These are phyloP conservation scores for Corythucha ciliata DNA, from an alignment of 2,888 invertebrate genomes.

Conservation along the genomic window DNA sequence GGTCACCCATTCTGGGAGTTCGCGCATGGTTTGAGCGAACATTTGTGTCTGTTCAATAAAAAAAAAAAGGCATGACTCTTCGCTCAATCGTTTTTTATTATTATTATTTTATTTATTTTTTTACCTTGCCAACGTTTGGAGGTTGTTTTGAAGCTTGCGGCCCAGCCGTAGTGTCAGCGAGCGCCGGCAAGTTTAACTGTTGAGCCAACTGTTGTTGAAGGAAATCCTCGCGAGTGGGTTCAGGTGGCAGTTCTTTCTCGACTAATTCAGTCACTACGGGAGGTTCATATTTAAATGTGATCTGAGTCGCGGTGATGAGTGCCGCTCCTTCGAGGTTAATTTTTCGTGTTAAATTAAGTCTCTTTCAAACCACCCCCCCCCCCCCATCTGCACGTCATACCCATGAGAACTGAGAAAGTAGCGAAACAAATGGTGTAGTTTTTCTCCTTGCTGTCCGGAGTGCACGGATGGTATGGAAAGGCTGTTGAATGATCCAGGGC, in stretches of 20 bases:
- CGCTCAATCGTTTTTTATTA: not conserved
- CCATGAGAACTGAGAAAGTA: slow-evolving; percentile 91
- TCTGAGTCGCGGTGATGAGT: slow-evolving; percentile 81
- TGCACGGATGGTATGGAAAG: slow-evolving; percentile 85
- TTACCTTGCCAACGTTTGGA: slow-evolving; percentile 38
- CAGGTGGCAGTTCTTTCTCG: slow-evolving; percentile 45
- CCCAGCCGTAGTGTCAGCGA: slow-evolving; percentile 53
- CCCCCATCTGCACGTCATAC: slow-evolving; percentile 42
- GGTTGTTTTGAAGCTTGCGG: slow-evolving; percentile 38
- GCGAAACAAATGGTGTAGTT: slow-evolving; percentile 99
- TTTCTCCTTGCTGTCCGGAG: slow-evolving; percentile 78
- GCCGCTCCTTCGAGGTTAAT: slow-evolving; percentile 54
- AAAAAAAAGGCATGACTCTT: not conserved
- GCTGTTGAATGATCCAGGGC: slow-evolving; percentile 93
- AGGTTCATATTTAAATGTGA: slow-evolving; percentile 50
- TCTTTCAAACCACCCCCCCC: not conserved
- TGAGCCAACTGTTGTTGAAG: slow-evolving; percentile 75
- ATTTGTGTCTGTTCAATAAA: slow-evolving; percentile 58
- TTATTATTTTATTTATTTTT: not conserved
- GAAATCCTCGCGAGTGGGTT: slow-evolving; percentile 57
- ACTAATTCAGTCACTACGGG: slow-evolving; percentile 39
- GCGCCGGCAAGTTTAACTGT: slow-evolving; percentile 69
- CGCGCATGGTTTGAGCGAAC: slow-evolving; percentile 81
- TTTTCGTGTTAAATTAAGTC: not conserved
- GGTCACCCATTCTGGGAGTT: slow-evolving; percentile 89